phyloP scores from a whole-genome alignment of 2,888 invertebrate genomes.

The Psococerastis gibbosa region DNA sequence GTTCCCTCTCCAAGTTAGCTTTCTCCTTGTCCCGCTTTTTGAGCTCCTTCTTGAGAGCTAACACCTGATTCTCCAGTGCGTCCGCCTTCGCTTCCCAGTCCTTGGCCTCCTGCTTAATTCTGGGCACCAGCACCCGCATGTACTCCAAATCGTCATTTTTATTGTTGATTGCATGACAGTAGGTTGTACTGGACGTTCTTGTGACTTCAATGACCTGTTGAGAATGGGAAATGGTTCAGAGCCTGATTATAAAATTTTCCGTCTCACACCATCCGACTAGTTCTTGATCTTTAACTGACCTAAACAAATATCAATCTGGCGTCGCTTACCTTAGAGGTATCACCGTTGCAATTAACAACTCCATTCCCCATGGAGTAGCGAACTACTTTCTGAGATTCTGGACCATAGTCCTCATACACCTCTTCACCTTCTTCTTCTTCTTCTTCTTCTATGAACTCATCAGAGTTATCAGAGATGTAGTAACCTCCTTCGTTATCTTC shows the following conservation, averaged over 20 bases:
- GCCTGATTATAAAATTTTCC: too few relatives aligned
- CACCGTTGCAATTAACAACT: neutral
- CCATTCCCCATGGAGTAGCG: neutral
- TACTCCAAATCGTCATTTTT: slow-evolving; percentile 21
- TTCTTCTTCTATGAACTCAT: neutral
- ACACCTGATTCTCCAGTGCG: slow-evolving; percentile 33
- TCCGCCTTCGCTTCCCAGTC: slow-evolving; percentile 31
- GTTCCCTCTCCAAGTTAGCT: slow-evolving; percentile 40
- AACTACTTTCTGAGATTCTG: neutral
- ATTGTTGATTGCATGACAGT: neutral
- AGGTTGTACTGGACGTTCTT: neutral
- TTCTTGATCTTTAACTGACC: too few relatives aligned
- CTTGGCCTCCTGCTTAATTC: slow-evolving; percentile 29
- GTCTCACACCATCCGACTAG: too few relatives aligned
- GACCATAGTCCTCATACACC: neutral
- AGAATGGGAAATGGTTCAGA: too few relatives aligned
- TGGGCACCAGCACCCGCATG: slow-evolving; percentile 26
- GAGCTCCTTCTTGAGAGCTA: slow-evolving; percentile 33
- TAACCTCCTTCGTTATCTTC: neutral
- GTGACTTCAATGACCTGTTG: neutral
- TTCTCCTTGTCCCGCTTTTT: slow-evolving; percentile 36
- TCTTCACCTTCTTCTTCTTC: neutral
- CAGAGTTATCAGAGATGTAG: neutral
- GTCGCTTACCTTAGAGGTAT: neutral
- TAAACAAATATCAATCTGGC: too few relatives aligned